phyloP scores from a whole-genome alignment of 2,888 invertebrate genomes.

The Pemphredon lugubris region DNA sequence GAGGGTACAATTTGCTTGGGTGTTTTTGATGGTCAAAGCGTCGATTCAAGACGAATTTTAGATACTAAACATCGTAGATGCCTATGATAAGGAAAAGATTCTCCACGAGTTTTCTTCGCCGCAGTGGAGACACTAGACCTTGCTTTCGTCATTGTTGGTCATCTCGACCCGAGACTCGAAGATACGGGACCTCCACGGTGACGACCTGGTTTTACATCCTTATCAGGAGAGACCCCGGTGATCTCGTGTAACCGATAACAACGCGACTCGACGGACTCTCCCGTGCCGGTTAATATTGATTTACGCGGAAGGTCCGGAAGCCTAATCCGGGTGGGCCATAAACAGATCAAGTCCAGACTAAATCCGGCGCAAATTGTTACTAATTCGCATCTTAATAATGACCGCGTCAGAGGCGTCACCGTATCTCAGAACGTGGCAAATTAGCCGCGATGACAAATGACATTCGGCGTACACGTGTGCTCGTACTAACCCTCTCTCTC shows the following conservation, averaged over 20 bases:
- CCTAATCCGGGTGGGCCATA: constrained; percentile 80
- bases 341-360: constrained; percentile 80
- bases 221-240: constrained; percentile 42
- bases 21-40: too few relatives aligned
- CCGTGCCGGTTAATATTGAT: constrained; percentile 77
- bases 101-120: too few relatives aligned
- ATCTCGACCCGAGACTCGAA: too few relatives aligned
- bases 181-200: not conserved
- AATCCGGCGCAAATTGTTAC: constrained; percentile 81
- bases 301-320: constrained; percentile 76
- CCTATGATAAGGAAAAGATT: too few relatives aligned
- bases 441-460: constrained; percentile 81
- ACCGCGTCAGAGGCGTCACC: constrained; percentile 81
- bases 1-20: too few relatives aligned
- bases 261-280: constrained; percentile 51
- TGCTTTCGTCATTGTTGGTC: too few relatives aligned
- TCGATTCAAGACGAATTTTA: too few relatives aligned
- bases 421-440: constrained; percentile 81
- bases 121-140: too few relatives aligned
- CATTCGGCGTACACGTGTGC: constrained; percentile 70
- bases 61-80: too few relatives aligned
- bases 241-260: constrained; percentile 57
- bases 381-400: constrained; percentile 82
- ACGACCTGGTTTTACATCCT: constrained; percentile 33
- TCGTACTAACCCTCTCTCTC: constrained; percentile 53